These are phyloP conservation scores for Porphyrio hochstetteri DNA, from an alignment of 2,113 vertebrate genomes.

Conservation along the genomic window DNA sequence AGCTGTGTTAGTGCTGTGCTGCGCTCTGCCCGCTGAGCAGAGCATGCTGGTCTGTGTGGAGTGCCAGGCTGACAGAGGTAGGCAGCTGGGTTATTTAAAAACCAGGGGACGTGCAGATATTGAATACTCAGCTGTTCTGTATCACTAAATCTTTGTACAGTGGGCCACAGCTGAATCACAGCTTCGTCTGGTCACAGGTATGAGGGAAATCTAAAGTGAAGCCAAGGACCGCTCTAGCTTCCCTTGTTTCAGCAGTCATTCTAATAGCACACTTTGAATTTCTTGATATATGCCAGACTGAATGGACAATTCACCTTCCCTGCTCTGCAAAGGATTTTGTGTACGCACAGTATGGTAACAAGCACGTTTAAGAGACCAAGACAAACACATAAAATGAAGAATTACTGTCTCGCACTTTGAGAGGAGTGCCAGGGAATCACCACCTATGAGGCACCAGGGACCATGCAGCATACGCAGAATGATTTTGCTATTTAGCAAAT, in stretches of 20 bases:
- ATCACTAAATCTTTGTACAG: background rate
- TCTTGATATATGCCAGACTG: background rate
- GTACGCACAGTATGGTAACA: background rate
- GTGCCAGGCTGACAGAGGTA: background rate
- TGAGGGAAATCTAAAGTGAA: background rate
- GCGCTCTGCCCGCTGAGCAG: background rate
- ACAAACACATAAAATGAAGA: background rate
- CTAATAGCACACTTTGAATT: background rate
- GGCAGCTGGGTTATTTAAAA: background rate
- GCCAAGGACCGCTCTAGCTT: background rate
- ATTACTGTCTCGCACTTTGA: background rate
- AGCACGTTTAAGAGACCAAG: background rate
- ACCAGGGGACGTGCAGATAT: background rate
- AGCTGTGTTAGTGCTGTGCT: background rate
- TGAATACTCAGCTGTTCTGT: background rate
- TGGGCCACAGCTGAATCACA: background rate
- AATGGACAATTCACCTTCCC: background rate
- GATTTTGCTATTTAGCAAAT: background rate
- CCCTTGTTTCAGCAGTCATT: background rate
- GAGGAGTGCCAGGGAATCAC: background rate
- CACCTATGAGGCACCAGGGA: background rate
- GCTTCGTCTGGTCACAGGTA: background rate
- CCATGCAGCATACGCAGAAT: background rate
- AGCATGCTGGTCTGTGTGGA: rapidly evolving
- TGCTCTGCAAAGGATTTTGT: background rate